Evolutionary conservation across 2,797 vertebrate species (phyloP).

Genomic region (Acestrorhynchus altus): DNA sequence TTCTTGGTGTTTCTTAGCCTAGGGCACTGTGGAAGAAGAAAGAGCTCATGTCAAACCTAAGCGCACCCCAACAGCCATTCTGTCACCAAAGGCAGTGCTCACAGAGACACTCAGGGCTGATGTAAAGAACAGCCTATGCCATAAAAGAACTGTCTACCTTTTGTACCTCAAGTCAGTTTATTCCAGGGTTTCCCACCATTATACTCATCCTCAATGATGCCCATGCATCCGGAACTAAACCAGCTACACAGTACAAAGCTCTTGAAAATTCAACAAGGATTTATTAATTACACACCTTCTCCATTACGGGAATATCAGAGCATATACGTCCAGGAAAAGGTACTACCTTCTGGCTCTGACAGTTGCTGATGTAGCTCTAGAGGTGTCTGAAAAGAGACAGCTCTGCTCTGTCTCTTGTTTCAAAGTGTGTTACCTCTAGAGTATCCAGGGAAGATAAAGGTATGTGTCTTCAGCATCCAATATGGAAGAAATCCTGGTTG

Average conservation of each 20-base stretch:
- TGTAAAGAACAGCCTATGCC: not conserved
- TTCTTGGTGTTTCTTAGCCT: conserved; percentile 32
- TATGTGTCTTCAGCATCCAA: conserved; percentile 6
- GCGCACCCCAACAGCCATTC: conserved; percentile 25
- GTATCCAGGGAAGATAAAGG: not conserved
- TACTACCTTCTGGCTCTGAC: not conserved
- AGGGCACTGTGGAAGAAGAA: conserved; percentile 25
- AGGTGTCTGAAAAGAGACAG: not conserved
- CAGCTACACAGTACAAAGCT: not conserved
- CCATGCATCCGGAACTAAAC: not conserved
- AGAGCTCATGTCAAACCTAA: conserved; percentile 32
- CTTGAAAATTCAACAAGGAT: not conserved
- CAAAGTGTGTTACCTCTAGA: not conserved
- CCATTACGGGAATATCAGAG: conserved; percentile 18
- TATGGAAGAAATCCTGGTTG: not conserved
- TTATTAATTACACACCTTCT: conserved; percentile 26
- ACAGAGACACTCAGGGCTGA: conserved; percentile 28
- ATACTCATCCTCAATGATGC: not conserved
- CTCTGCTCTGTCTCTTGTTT: not conserved
- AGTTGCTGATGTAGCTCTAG: not conserved
- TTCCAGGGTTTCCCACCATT: not conserved
- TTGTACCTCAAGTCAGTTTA: not conserved
- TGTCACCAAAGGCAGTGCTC: conserved; percentile 25
- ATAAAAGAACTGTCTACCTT: not conserved
- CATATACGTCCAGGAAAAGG: not conserved